Conservation (phyloP, 2,888 invertebrate species). For the Halocaridina rubra region DNA sequence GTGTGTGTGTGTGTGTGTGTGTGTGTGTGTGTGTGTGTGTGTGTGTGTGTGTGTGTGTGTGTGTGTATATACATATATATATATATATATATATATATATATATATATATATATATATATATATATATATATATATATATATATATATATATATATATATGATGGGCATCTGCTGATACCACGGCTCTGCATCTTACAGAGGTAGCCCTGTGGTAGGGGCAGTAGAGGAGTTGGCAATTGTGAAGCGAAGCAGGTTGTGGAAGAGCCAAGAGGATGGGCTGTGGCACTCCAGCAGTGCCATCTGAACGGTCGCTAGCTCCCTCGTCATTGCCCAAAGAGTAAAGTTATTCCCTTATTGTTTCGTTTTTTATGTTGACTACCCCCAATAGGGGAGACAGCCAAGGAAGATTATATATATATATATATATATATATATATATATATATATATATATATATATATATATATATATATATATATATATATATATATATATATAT, state of each 20-base stretch:
- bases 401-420: slow-evolving; percentile 1
- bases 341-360: too few relatives aligned
- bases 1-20: not conserved
- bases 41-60: not conserved
- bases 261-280: too few relatives aligned
- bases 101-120: not conserved
- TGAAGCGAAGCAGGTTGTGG: too few relatives aligned
- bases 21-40: slow-evolving; percentile 10
- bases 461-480: not conserved
- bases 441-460: not conserved
- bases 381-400: too few relatives aligned
- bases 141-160: slow-evolving; percentile 2
- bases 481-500: not conserved
- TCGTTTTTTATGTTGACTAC: too few relatives aligned
- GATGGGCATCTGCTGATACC: too few relatives aligned
- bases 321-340: too few relatives aligned
- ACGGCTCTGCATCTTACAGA: too few relatives aligned
- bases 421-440: slow-evolving; percentile 1
- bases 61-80: not conserved
- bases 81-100: not conserved
- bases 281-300: too few relatives aligned
- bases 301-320: too few relatives aligned
- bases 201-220: too few relatives aligned
- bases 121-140: not conserved
- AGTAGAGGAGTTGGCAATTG: too few relatives aligned